Evolutionary conservation across 2,888 invertebrate species (phyloP), one percentile per base, ranked within the genome.

Genomic region (Muschampia plurimacula): DNA sequence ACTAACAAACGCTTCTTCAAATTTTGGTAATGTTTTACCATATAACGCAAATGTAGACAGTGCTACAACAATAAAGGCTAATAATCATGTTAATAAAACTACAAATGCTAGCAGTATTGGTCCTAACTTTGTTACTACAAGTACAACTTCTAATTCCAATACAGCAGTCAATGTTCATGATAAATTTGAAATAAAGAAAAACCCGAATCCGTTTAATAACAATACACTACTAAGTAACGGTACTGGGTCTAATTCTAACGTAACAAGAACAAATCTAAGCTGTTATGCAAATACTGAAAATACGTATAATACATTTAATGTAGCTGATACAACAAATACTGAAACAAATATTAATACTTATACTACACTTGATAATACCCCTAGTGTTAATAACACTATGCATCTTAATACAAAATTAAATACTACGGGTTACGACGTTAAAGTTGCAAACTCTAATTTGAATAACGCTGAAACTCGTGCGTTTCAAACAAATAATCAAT

Each of bases 211-310:
- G 22, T 57, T 28, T 28, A 8, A 57, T 57, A 57, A 28, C 28
- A 57, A 57, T 10, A n/a, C 52, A 57, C 57, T 57, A 10, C 2
- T 57, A 57, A 57, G n/a, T n/a, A 49, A 49, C 13, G 49, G 49
- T 49, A 49, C 7, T 49, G 49, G 13, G 7, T 9, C 49, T 49
- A n/a, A n/a, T 49, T 49, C 3, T 49, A n/a, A 57, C 7, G 57
- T 28, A 57, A 10, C 57, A 57, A 59, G 59, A 60, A 60, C 32
- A 60, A 60, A 36, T 60, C 3, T 36, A n/a, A 60, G 1, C 60
- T n/a, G 36, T n/a, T 0, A 60, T 36, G 36, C 13, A 36, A 32
- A 13, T 36, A 36, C 8, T 36, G 36, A 32, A 60, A 60, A 60
- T 36, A 59, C 12, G 13, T 60, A 60, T n/a, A 60, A 36, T 36